Evolutionary conservation across 2,113 vertebrate species (phyloP).

Genomic region (Dasyurus viverrinus): DNA sequence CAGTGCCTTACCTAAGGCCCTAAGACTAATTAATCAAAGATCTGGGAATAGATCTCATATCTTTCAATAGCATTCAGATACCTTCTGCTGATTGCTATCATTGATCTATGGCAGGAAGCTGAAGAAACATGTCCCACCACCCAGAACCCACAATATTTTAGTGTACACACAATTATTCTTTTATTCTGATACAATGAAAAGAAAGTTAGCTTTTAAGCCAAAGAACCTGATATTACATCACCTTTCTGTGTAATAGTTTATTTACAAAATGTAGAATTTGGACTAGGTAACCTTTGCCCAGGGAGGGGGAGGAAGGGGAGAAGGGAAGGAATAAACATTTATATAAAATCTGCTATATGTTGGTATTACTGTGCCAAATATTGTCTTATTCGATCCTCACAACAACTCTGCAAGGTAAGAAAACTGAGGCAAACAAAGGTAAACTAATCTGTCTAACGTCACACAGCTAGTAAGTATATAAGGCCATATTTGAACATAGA

Average conservation of each 20-base stretch:
- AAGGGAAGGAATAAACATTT: background rate
- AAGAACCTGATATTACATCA: background rate
- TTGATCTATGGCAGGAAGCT: background rate
- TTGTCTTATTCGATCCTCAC: background rate
- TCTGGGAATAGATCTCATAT: background rate
- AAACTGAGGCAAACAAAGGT: background rate
- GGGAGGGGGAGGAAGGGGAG: too few relatives aligned
- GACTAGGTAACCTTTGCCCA: background rate
- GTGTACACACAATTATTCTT: background rate
- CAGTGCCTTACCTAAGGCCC: background rate
- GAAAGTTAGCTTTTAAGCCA: background rate
- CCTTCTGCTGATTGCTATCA: background rate
- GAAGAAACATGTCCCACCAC: background rate
- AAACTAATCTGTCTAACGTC: background rate
- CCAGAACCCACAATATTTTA: background rate
- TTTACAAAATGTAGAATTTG: background rate
- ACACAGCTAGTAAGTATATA: background rate
- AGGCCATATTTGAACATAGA: background rate
- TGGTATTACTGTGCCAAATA: background rate
- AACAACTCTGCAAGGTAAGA: background rate
- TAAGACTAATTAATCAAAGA: background rate
- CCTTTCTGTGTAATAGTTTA: background rate
- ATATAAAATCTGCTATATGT: background rate
- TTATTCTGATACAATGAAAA: background rate
- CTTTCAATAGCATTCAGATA: background rate